A percentile compares a stretch with the other conserved stretches of the same genome.
phyloP scores from a whole-genome alignment of 1,140 invertebrate species.

The Hylyphantes graminicola region DNA sequence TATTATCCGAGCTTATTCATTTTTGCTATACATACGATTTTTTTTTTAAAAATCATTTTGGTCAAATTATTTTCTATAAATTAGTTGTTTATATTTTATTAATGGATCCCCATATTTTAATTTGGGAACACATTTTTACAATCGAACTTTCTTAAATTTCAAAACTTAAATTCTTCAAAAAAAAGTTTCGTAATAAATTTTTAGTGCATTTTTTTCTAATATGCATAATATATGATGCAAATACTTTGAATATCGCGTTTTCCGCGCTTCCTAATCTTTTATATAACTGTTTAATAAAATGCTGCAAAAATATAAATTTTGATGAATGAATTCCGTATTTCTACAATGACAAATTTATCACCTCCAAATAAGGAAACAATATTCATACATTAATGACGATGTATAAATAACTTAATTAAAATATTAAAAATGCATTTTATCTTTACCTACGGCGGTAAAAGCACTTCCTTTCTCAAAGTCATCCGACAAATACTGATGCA shows the following conservation, averaged over 20 bases:
- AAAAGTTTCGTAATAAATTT: too few species aligned
- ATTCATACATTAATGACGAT: too few species aligned
- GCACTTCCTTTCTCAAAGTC: too few species aligned
- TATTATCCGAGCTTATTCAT: slow-evolving; percentile 46
- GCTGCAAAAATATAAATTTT: too few species aligned
- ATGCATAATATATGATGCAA: background rate
- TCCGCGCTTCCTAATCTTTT: background rate
- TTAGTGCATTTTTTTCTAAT: background rate
- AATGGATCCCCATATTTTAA: slow-evolving; percentile 12
- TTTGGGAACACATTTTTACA: slow-evolving; percentile 12
- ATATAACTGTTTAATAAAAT: background rate
- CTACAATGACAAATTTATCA: too few species aligned
- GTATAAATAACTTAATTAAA: too few species aligned
- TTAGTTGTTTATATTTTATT: background rate
- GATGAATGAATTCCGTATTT: too few species aligned
- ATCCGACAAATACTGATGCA: too few species aligned
- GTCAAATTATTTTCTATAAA: background rate
- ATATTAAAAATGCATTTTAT: too few species aligned
- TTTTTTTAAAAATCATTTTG: slow-evolving; percentile 10
- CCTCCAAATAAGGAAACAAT: too few species aligned
- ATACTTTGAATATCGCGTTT: background rate
- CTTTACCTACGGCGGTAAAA: too few species aligned
- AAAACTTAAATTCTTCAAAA: too few species aligned
- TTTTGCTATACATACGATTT: slow-evolving; percentile 39
- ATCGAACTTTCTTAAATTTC: background rate